These are phyloP conservation scores for Agrochola lota DNA, from an alignment of 2,888 invertebrate genomes.

Conservation along the genomic window DNA sequence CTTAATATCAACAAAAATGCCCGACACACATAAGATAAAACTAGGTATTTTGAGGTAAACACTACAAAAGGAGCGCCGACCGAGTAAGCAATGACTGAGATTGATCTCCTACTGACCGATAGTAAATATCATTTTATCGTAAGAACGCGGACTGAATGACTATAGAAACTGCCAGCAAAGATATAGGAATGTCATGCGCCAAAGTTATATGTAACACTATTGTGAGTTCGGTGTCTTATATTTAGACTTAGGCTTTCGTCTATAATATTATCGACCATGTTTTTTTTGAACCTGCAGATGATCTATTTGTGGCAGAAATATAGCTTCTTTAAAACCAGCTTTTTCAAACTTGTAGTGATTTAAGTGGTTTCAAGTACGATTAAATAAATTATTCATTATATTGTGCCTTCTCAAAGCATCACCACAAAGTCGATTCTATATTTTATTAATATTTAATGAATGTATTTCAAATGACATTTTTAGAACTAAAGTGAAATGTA, in stretches of 20 bases:
- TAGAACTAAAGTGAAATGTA: neutral
- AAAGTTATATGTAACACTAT: conserved; percentile 1
- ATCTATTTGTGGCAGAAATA: neutral
- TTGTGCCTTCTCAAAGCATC: neutral
- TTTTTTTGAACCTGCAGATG: too few species aligned
- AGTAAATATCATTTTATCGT: conserved; percentile 30
- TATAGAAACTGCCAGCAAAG: neutral
- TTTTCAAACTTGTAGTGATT: neutral
- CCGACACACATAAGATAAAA: conserved; percentile 6
- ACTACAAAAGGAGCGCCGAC: conserved; percentile 24
- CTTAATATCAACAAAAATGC: neutral
- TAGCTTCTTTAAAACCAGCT: neutral
- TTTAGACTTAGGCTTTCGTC: neutral
- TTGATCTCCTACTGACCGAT: conserved; percentile 29
- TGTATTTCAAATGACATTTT: neutral
- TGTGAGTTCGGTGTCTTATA: neutral
- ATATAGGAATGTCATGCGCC: neutral
- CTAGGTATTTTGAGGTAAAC: neutral
- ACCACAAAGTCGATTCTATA: too few species aligned
- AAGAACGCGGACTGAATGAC: conserved; percentile 7
- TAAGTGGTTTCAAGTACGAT: neutral
- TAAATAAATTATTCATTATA: neutral
- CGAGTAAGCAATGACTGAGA: conserved; percentile 21
- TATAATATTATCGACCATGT: neutral
- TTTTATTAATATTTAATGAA: neutral